Base-by-base conservation (phyloP, 1,140 invertebrate species). In the Zaprionus africanus region DNA sequence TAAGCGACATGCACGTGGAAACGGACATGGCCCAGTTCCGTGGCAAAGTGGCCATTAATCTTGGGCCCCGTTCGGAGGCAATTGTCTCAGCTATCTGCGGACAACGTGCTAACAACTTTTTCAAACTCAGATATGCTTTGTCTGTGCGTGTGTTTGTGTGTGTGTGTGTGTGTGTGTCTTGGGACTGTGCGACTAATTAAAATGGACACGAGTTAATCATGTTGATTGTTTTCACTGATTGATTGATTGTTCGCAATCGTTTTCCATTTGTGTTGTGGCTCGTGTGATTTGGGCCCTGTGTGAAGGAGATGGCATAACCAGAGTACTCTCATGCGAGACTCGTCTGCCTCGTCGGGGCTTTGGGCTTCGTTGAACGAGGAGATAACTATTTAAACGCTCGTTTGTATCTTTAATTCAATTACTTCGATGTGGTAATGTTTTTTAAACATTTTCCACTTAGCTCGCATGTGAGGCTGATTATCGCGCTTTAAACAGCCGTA, bases 151-250 rank as follows among this genome's bases (percentile, higher is more conserved):
- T 41, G 31, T 34, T 26, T 43, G 24, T 38, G 49, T 34, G 54
- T 72, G 17, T 54, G 63, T 36, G 65, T 57, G 59, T 36, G 5
- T n/a, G 13, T 15, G 38, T 41, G 13, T n/a, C 12, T 17, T 17
- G 22, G 19, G 22, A 24, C 24, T 43, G 34, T 38, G 49, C 62
- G 17, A 54, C 70, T 88, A 87, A 88, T 87, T 87, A 78, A 83
- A 78, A 86, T 54, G 70, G 61, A 81, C 67, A 73, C 53, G 62
- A 72, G 77, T 64, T 86, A 85, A 85, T 86, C 82, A 86, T 76
- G 82, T 82, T 86, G 76, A 85, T 86, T 79, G 79, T 82, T 84
- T 85, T 61, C 73, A 78, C 77, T 87, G 74, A 84, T 78, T 85
- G 83, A 86, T 82, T 82, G 75, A 81, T 85, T 79, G 82, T 70